phyloP scores from a whole-genome alignment of 2,797 vertebrate species.

The Centroberyx gerrardi region DNA sequence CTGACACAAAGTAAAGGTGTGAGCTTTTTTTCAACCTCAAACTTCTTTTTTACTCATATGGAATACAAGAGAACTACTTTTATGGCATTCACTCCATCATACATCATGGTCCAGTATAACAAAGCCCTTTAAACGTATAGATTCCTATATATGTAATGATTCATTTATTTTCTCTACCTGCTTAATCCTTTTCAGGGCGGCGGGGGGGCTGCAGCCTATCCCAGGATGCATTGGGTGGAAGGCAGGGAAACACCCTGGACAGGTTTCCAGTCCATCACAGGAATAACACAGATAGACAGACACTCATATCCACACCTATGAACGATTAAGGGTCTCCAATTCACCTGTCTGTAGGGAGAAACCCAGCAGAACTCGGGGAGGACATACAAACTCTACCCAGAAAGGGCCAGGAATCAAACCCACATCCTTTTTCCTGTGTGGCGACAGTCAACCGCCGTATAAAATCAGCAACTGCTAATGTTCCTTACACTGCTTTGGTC shows the following conservation, averaged over 20 bases:
- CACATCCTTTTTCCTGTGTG: constrained; percentile 56
- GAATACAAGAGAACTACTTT: background rate
- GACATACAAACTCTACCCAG: constrained; percentile 38
- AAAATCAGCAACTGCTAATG: constrained; percentile 52
- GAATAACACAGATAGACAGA: too few relatives aligned
- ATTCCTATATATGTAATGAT: too few relatives aligned
- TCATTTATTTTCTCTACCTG: background rate
- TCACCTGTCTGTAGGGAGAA: too few relatives aligned
- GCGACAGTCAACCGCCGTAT: background rate
- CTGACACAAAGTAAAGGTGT: background rate
- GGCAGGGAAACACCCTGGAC: too few relatives aligned
- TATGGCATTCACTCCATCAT: background rate
- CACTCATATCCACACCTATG: too few relatives aligned
- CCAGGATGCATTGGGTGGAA: too few relatives aligned
- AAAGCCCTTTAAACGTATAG: background rate
- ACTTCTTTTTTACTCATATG: too few relatives aligned
- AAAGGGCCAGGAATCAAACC: constrained; percentile 29
- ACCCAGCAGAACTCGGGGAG: constrained; percentile 8
- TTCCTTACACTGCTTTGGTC: constrained; percentile 38
- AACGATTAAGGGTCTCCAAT: too few relatives aligned
- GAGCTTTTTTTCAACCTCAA: background rate
- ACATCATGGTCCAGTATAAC: background rate
- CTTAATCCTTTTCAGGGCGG: background rate
- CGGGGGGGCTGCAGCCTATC: too few relatives aligned
- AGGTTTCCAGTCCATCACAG: too few relatives aligned